Evolutionary conservation across 2,113 vertebrate species (phyloP).

Genomic region (Sander lucioperca): DNA sequence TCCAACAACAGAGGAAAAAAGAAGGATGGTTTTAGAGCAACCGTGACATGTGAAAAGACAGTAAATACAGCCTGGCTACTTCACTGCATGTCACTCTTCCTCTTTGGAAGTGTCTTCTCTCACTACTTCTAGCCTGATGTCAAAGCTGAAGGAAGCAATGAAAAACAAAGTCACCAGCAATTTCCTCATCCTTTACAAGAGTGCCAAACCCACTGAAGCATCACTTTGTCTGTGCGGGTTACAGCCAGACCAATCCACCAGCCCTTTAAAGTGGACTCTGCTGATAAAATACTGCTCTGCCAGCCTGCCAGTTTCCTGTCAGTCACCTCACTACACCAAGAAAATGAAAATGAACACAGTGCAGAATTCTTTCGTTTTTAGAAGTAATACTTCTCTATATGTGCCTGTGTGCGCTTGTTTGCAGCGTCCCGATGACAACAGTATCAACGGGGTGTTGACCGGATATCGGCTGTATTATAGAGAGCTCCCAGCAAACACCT

Average conservation of each 20-base stretch:
- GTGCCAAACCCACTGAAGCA: slow-evolving; percentile 65
- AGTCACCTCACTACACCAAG: slow-evolving; percentile 31
- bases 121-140: slow-evolving; percentile 54
- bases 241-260: slow-evolving; percentile 47
- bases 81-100: slow-evolving; percentile 47
- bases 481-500: slow-evolving; percentile 87
- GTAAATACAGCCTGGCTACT: slow-evolving; percentile 43
- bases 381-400: background rate
- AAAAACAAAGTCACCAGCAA: slow-evolving; percentile 73
- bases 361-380: background rate
- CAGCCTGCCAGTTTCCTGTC: slow-evolving; percentile 33
- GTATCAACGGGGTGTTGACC: slow-evolving; percentile 90
- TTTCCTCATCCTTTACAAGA: slow-evolving; percentile 72
- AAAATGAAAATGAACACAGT: slow-evolving; percentile 30
- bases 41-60: slow-evolving; percentile 16
- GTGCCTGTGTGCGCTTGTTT: slow-evolving; percentile 18
- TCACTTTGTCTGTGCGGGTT: slow-evolving; percentile 60
- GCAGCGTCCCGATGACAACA: slow-evolving; percentile 88
- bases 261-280: slow-evolving; percentile 59
- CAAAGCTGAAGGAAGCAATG: slow-evolving; percentile 63
- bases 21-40: background rate
- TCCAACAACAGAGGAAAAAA: slow-evolving; percentile 28
- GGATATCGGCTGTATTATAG: slow-evolving; percentile 95
- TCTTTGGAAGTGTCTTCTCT: slow-evolving; percentile 61
- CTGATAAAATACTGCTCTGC: slow-evolving; percentile 56